Percentiles rank a stretch among this genome's conserved stretches.
Conservation (phyloP, 2,113 vertebrate genomes). For the Plotosus lineatus region DNA sequence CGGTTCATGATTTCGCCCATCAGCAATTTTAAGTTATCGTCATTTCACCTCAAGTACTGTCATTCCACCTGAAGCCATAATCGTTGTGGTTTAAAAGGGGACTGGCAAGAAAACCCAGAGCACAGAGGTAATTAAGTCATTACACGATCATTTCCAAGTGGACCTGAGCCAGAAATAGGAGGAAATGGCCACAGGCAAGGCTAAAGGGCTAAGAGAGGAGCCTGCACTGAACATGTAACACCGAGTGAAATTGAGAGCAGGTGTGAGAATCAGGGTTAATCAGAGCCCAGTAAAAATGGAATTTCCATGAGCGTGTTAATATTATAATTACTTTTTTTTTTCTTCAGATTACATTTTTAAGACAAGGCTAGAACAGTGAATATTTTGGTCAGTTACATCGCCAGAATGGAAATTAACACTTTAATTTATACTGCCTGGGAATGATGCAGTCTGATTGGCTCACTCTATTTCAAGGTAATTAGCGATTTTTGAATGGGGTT, state of each 20-base stretch:
- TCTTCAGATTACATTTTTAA: neutral
- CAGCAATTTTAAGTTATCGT: neutral
- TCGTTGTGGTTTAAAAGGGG: neutral
- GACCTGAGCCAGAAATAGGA: slow-evolving; percentile 21
- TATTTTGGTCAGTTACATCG: neutral
- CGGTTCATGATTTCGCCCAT: neutral
- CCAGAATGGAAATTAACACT: neutral
- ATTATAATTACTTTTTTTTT: neutral
- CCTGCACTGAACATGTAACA: neutral
- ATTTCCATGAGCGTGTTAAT: slow-evolving; percentile 26
- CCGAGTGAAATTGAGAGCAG: neutral
- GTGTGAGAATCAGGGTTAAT: slow-evolving; percentile 11
- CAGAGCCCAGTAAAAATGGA: neutral
- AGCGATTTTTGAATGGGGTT: too few species aligned
- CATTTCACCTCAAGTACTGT: neutral
- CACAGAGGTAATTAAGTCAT: slow-evolving; percentile 37
- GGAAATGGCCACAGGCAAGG: slow-evolving; percentile 4
- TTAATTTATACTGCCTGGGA: neutral
- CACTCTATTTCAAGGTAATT: too few species aligned
- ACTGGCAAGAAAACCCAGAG: neutral
- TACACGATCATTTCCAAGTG: slow-evolving; percentile 22
- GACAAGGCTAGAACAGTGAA: neutral
- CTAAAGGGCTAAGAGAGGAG: slow-evolving; percentile 12
- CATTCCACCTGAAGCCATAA: neutral
- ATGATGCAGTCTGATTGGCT: too few species aligned